Conservation (phyloP, 2,797 vertebrate species). For the Pagetopsis macropterus region DNA sequence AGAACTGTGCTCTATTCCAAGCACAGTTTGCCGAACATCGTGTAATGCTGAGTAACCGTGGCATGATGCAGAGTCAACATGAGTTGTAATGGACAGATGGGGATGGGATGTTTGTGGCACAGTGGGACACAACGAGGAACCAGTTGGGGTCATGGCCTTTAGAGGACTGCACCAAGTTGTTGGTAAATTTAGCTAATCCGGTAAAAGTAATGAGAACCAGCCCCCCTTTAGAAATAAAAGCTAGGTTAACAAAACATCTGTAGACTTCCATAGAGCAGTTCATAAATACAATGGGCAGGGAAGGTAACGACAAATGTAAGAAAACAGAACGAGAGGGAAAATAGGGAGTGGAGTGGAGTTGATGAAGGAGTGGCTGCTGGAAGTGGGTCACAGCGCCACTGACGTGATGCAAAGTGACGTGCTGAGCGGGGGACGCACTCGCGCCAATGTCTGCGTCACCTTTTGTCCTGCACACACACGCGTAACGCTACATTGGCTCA, state of each 20-base stretch:
- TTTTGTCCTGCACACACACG: conserved; percentile 49
- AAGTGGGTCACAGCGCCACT: conserved; percentile 77
- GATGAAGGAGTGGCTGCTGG: conserved; percentile 65
- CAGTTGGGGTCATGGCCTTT: conserved; percentile 44
- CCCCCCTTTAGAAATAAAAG: neutral
- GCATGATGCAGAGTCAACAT: conserved; percentile 15
- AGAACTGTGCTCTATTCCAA: neutral
- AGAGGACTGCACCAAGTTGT: conserved; percentile 23
- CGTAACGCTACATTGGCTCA: conserved; percentile 38
- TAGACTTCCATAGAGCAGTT: neutral
- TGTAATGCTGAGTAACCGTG: neutral
- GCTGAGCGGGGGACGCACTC: conserved; percentile 48
- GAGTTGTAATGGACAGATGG: conserved; percentile 55
- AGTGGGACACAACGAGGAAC: conserved; percentile 36
- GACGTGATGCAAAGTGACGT: conserved; percentile 71
- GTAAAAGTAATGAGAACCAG: neutral
- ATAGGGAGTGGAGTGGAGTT: conserved; percentile 38
- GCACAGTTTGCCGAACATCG: neutral
- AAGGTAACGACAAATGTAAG: conserved; percentile 22
- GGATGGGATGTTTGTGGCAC: conserved; percentile 12
- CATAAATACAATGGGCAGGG: conserved; percentile 2
- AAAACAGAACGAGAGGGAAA: conserved; percentile 33
- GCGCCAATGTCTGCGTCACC: conserved; percentile 62
- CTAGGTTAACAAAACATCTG: neutral
- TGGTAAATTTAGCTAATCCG: neutral